Evolutionary conservation across 2,797 vertebrate species (phyloP), one percentile per base, ranked within the genome.

Genomic region (Falco rusticolus): DNA sequence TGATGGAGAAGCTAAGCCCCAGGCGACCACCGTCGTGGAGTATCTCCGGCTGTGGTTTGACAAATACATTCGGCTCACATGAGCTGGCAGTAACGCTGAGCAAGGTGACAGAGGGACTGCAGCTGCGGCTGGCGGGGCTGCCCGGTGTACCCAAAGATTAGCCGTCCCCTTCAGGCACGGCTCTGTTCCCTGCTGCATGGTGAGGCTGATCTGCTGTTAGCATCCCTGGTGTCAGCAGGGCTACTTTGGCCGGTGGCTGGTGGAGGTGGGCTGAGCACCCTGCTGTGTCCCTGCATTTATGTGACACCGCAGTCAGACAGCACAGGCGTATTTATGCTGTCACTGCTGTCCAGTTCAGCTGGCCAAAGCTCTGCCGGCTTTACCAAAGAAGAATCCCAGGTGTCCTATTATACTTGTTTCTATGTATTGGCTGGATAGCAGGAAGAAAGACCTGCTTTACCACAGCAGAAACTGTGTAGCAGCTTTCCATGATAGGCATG

Each of bases 161-260:
- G 26, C 34, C 2, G 1, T 28, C 33, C 51, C 59, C 19, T 29
- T 51, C 16, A 29, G 72, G 63, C 51, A 26, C 1, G 1, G 33
- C 28, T 79, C 81, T 85, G 48, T 34, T 87, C 74, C 20, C 0
- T 0, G 10, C 19, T 1, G 0, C 10, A 1, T 0, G 1, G 43
- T 24, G 29, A 83, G 57, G 43, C 37, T 76, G 70, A 17, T 34
- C 34, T 48, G 76, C 70, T 64, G 33, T 24, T 48, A 25, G 50
- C n/a, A 48, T 37, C 45, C 31, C 65, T 45, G 63, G 25, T 63
- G 60, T 20, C 65, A 61, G n/a, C 11, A 7, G 60, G 29, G 29
- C 41, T 61, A 54, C 68, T 50, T 83, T 8, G 19, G 21, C 43
- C n/a, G 20, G 63, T 31, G 76, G 50, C 41, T 0, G 0, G 16